phyloP scores from a whole-genome alignment of 2,113 vertebrate species.

The Zootoca vivipara region DNA sequence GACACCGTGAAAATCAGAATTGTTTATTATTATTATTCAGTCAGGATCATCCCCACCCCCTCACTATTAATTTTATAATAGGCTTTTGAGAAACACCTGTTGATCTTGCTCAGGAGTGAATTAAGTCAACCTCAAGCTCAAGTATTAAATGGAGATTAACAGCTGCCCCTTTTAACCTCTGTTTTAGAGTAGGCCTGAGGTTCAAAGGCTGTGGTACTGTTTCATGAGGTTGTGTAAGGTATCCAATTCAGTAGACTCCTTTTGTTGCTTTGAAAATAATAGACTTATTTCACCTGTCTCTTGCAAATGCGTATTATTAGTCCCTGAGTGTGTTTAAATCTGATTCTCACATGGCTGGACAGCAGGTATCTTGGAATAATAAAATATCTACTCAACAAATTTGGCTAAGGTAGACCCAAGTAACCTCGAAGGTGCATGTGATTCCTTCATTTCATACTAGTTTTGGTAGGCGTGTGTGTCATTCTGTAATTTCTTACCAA shows the following conservation, averaged over 20 bases:
- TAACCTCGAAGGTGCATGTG: neutral
- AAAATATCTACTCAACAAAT: neutral
- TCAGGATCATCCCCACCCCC: neutral
- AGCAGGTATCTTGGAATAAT: neutral
- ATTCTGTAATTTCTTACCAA: too few species aligned
- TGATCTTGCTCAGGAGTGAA: neutral
- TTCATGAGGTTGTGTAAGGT: neutral
- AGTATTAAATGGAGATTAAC: neutral
- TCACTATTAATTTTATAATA: neutral
- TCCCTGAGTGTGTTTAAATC: neutral
- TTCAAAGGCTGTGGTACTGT: neutral
- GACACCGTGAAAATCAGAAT: neutral
- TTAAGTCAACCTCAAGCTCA: neutral
- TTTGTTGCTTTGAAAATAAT: constrained; percentile 2
- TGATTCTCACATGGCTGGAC: neutral
- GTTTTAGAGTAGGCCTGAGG: neutral
- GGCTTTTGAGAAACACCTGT: constrained; percentile 7
- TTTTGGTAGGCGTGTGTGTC: too few species aligned
- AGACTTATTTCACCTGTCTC: neutral
- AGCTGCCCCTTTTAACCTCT: neutral
- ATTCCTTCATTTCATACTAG: too few species aligned
- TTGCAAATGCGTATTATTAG: neutral
- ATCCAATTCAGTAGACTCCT: neutral
- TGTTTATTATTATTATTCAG: neutral
- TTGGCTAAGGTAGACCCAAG: neutral